phyloP scores from a whole-genome alignment of 2,797 vertebrate genomes.

The Melopsittacus undulatus region DNA sequence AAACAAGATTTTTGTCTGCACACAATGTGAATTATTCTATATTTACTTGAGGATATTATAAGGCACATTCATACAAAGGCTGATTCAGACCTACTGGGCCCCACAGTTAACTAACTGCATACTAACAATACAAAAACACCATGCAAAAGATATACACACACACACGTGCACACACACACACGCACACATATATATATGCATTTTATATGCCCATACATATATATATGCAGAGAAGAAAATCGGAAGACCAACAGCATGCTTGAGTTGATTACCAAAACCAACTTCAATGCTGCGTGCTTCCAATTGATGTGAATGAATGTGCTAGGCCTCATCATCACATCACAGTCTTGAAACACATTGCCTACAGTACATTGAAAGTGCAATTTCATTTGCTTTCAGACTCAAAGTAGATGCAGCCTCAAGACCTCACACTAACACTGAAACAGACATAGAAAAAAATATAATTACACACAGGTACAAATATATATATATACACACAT shows the following conservation, averaged over 20 bases:
- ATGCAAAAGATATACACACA: constrained; percentile 84
- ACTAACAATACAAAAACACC: constrained; percentile 81
- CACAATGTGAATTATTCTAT: constrained; percentile 55
- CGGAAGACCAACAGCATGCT: constrained; percentile 84
- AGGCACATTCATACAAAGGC: constrained; percentile 75
- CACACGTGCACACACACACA: constrained; percentile 33
- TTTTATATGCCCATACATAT: constrained; percentile 66
- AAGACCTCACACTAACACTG: constrained; percentile 77
- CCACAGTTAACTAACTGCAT: constrained; percentile 77
- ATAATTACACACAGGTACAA: constrained; percentile 42
- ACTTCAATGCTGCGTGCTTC: constrained; percentile 83
- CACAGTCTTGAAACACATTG: constrained; percentile 75
- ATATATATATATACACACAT: constrained; percentile 21
- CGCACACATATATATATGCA: constrained; percentile 74
- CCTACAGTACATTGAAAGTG: constrained; percentile 73
- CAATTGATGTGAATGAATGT: constrained; percentile 88
- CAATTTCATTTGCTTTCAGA: constrained; percentile 75
- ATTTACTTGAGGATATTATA: constrained; percentile 65
- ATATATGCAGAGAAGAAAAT: constrained; percentile 79
- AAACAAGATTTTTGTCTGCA: constrained; percentile 74
- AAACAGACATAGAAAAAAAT: constrained; percentile 70
- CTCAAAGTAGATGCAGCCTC: constrained; percentile 77
- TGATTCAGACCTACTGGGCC: constrained; percentile 74
- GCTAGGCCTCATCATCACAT: constrained; percentile 86
- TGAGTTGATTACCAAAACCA: constrained; percentile 81